Evolutionary conservation across 1,140 invertebrate species (phyloP), one percentile per base, ranked within the genome.

Genomic region (Mactra quadrangularis): DNA sequence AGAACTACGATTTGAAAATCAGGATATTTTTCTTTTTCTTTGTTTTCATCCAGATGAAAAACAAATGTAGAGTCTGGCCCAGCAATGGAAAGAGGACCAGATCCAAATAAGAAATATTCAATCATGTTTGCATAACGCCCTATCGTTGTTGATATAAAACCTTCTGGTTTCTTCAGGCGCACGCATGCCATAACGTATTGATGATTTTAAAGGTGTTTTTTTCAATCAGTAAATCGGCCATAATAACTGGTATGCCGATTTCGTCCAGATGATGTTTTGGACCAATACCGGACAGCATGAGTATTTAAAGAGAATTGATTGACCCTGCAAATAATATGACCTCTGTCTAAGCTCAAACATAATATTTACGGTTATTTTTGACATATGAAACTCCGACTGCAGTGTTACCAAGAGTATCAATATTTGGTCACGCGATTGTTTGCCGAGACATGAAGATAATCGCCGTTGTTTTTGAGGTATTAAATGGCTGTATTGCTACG

Each of bases 211-310:
- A 62, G 27, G 38, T 82, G n/a, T 82, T 74, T 53, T 72, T 57
- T 1, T 47, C 57, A 27, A 78, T 60, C 11, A 60, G 75, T 38
- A 78, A 31, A 57, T 78, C 62, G 6, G 19, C 62, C n/a, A n/a
- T n/a, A 15, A 55, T 41, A 52, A 62, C 47, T 17, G 60, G 60
- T 15, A 78, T 78, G 1, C 52, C 52, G 6, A 78, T 7, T 31
- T 68, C 47, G 41, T 78, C 47, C n/a, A 83, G 60, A 45, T 83
- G 81, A 9, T 74, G 6, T 47, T 68, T 75, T 7, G 97, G 97
- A 0, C 97, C 97, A 2, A 98, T 95, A 0, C 97, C 98, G 0
- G 97, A 97, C 0, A 98, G 91, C 96, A 98, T 97, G 3, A 99
- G 90, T 0, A 99, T 86, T 84, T 98, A 97, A 0, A 97, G 96